A percentile compares a stretch with the other conserved stretches of the same genome.
These are phyloP conservation scores for Drosophila sucinea DNA, from an alignment of 1,140 invertebrate genomes.

Conservation along the genomic window DNA sequence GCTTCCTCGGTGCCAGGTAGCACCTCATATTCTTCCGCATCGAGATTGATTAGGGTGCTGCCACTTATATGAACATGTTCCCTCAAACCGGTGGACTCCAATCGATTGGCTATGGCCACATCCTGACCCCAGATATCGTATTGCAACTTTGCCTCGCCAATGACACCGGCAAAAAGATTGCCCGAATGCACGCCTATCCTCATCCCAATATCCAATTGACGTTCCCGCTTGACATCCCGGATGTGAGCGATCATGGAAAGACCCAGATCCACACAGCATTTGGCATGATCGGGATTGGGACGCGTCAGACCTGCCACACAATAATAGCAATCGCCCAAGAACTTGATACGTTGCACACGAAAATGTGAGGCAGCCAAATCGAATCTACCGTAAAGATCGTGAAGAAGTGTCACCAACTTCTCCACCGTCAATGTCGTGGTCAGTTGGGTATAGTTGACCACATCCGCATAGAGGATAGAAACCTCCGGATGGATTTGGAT, in stretches of 20 bases:
- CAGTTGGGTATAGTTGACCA: slow-evolving; percentile 96
- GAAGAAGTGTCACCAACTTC: slow-evolving; percentile 93
- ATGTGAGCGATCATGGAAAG: slow-evolving; percentile 96
- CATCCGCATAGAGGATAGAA: slow-evolving; percentile 97
- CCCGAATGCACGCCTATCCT: slow-evolving; percentile 97
- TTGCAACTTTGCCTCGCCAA: slow-evolving; percentile 97
- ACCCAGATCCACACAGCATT: slow-evolving; percentile 93
- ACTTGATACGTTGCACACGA: slow-evolving; percentile 93
- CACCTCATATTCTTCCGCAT: slow-evolving; percentile 82
- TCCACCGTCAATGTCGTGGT: slow-evolving; percentile 91
- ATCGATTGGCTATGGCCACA: slow-evolving; percentile 95
- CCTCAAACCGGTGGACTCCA: slow-evolving; percentile 95
- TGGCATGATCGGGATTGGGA: slow-evolving; percentile 89
- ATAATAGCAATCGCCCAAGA: slow-evolving; percentile 96
- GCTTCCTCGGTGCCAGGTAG: slow-evolving; percentile 86
- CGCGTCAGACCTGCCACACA: slow-evolving; percentile 93
- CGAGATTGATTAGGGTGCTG: slow-evolving; percentile 88
- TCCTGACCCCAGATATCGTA: slow-evolving; percentile 97
- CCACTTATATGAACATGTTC: slow-evolving; percentile 94
- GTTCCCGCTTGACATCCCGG: slow-evolving; percentile 87
- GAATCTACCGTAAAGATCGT: slow-evolving; percentile 96
- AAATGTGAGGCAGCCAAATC: slow-evolving; percentile 92
- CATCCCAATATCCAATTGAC: slow-evolving; percentile 95
- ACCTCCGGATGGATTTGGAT: slow-evolving; percentile 94
- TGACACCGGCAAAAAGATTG: slow-evolving; percentile 93